These are phyloP conservation scores for Platichthys stellatus DNA, from an alignment of 2,113 vertebrate genomes.

Conservation along the genomic window DNA sequence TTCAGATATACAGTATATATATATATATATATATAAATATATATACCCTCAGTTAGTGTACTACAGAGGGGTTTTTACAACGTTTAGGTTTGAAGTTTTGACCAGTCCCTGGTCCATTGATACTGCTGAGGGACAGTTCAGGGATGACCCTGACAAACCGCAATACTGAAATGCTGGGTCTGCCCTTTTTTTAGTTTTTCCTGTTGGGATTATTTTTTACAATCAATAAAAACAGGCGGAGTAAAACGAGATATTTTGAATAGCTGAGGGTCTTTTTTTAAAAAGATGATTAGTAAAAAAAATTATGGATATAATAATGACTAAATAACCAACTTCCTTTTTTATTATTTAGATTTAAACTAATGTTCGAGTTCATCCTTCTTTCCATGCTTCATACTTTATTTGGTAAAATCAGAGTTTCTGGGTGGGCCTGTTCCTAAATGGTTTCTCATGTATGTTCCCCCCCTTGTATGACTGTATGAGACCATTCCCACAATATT, in stretches of 20 bases:
- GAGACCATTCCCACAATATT: slow-evolving; percentile 90
- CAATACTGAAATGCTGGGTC: slow-evolving; percentile 78
- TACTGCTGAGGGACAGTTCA: slow-evolving; percentile 51
- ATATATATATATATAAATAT: slow-evolving; percentile 29
- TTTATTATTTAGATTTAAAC: slow-evolving; percentile 68
- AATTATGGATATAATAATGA: slow-evolving; percentile 49
- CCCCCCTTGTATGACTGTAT: slow-evolving; percentile 85
- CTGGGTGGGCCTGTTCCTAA: slow-evolving; percentile 82
- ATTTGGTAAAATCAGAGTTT: slow-evolving; percentile 81
- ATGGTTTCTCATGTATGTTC: slow-evolving; percentile 83
- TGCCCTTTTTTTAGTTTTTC: slow-evolving; percentile 65
- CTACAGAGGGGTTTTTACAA: slow-evolving; percentile 53
- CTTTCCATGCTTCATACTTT: slow-evolving; percentile 76
- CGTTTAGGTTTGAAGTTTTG: slow-evolving; percentile 43
- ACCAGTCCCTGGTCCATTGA: slow-evolving; percentile 47
- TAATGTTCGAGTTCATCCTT: slow-evolving; percentile 65
- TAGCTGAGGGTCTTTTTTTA: slow-evolving; percentile 60
- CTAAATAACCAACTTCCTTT: slow-evolving; percentile 61
- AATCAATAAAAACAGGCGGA: slow-evolving; percentile 47
- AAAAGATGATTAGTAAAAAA: slow-evolving; percentile 40
- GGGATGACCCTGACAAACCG: slow-evolving; percentile 59
- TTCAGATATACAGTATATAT: slow-evolving; percentile 58
- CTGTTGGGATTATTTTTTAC: slow-evolving; percentile 58
- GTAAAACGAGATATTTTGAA: slow-evolving; percentile 68
- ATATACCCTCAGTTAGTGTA: slow-evolving; percentile 46